Percentiles rank a stretch among this genome's conserved stretches.
Evolutionary conservation across 1,140 invertebrate genomes (phyloP).

Genomic region (Eupristina koningsbergeri): DNA sequence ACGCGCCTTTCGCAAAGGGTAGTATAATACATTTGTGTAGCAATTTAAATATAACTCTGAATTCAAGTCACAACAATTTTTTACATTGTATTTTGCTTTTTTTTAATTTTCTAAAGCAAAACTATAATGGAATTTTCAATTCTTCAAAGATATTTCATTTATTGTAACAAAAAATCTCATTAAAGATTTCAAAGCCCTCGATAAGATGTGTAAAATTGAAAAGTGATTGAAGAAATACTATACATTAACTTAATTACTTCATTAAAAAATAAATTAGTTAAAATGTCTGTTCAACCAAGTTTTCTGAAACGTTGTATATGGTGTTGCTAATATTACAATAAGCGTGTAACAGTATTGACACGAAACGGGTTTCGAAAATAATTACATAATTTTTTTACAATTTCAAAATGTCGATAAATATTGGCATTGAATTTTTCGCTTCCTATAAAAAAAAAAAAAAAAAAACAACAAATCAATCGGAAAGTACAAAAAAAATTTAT

Average conservation of each 20-base stretch:
- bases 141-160: not conserved
- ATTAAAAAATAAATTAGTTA: not conserved
- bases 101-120: not conserved
- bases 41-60: not conserved
- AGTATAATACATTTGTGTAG: not conserved
- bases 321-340: not conserved
- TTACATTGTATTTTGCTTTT: not conserved
- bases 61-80: not conserved
- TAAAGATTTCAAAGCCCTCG: not conserved
- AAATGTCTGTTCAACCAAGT: not conserved
- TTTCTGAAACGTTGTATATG: not conserved
- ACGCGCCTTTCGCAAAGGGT: not conserved
- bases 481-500: not conserved
- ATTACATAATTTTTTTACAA: not conserved
- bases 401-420: constrained; percentile 1
- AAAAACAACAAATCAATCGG: not conserved
- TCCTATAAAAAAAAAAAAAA: not conserved
- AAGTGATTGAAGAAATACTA: not conserved
- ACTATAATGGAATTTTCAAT: not conserved
- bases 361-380: not conserved
- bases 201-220: not conserved
- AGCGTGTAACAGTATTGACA: not conserved
- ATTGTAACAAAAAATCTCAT: constrained; percentile 2
- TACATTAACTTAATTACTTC: not conserved
- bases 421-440: not conserved